These are phyloP conservation scores for Brachylomia viminalis DNA, from an alignment of 2,888 invertebrate genomes.

Conservation along the genomic window DNA sequence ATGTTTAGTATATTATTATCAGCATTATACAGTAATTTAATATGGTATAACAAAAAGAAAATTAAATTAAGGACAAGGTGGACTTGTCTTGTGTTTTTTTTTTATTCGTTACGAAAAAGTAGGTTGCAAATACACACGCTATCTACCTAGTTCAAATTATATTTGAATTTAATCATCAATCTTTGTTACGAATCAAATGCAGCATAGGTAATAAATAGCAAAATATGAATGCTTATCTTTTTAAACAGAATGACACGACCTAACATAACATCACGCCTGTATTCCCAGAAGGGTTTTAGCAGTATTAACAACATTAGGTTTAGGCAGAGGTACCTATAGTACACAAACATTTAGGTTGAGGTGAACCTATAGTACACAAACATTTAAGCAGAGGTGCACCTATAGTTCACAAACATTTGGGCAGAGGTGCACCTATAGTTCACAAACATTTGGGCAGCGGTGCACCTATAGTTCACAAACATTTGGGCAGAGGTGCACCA, in stretches of 20 bases:
- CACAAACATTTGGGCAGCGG: not conserved
- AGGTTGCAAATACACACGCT: constrained; percentile 11
- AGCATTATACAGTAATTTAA: constrained; percentile 54
- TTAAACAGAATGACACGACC: not conserved
- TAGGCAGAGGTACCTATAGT: not conserved
- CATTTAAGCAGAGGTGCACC: not conserved
- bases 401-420: not conserved
- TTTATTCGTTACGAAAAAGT: constrained; percentile 50
- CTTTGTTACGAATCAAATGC: constrained; percentile 1
- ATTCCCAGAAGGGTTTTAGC: not conserved
- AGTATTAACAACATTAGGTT: no score
- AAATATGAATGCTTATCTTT: not conserved
- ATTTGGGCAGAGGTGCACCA: not conserved
- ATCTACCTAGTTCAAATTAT: constrained; percentile 22
- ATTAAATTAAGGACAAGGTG: constrained; percentile 60
- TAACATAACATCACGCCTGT: not conserved
- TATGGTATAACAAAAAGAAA: constrained; percentile 44
- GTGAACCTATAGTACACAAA: not conserved
- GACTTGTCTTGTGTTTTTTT: constrained; percentile 38
- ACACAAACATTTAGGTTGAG: not conserved
- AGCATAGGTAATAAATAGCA: not conserved
- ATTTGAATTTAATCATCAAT: constrained; percentile 8
- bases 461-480: not conserved
- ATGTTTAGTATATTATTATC: constrained; percentile 57
- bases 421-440: not conserved